Base-by-base conservation (phyloP, 1,140 invertebrate genomes). In the Heliconius eleuchia region DNA sequence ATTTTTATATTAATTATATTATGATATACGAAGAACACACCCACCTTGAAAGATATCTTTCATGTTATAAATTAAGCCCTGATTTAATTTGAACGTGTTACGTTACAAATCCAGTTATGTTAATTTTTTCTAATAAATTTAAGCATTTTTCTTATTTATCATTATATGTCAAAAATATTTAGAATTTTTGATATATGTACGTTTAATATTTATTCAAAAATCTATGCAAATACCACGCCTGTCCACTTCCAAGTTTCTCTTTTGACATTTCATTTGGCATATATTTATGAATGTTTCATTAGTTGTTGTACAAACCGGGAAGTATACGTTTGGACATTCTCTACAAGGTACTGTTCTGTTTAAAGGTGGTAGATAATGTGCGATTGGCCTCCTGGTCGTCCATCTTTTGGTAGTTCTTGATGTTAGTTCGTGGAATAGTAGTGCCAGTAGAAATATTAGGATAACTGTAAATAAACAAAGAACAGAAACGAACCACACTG, bases 171-270 rank as follows among this genome's bases (percentile, higher is more conserved):
- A 46, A 16, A 57, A n/a, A 57, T 57, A 8, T 9, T 19, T 57
- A 2, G 4, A 57, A 1, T 1, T 9, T 23, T 57, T 23, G 9
- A 57, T 23, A 57, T 23, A 57, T 0, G 30, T 1, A 30, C 30
- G 2, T 23, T 74, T 74, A 30, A 19, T 37, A 57, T 57, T 42
- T 37, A 76, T 55, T 84, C 77, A 83, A 81, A 84, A 86, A 23
- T 86, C 80, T 37, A 89, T 86, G 75, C 88, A 89, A 74, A 89
- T 84, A 0, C 88, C 88, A 52, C 86, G 76, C n/a, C 86, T 83
- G 2, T 77, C 70, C 18, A 85, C 50, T 18, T 66, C 11, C 19
- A 81, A 77, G 11, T 75, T 46, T 71, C 74, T 80, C n/a, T 78
- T 76, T 0, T 70, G 72, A 66, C 88, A 89, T 30, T 72, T 83